Evolutionary conservation across 2,797 vertebrate genomes (phyloP).

Genomic region (Girardinus metallicus): DNA sequence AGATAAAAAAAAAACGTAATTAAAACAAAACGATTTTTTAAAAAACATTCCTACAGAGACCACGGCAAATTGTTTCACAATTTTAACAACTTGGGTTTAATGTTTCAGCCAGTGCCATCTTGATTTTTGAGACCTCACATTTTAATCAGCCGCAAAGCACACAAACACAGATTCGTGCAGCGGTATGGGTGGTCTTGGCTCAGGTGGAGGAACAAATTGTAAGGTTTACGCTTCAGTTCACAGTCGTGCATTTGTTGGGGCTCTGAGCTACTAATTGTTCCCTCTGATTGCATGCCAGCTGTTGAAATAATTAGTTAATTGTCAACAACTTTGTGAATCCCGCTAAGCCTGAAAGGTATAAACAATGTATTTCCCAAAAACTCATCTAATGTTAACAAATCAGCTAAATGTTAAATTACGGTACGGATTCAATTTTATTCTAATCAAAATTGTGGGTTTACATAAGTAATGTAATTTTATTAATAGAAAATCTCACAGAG

Average conservation of each 20-base stretch:
- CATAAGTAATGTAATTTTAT: not conserved
- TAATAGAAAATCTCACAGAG: not conserved
- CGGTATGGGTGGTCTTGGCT: not conserved
- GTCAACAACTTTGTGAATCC: not conserved
- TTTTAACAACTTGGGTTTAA: not conserved
- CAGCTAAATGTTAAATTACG: not conserved
- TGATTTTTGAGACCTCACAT: not conserved
- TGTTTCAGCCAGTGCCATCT: not conserved
- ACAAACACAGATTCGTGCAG: not conserved
- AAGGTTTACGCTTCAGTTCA: not conserved
- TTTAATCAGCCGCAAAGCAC: not conserved
- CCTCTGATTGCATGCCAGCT: not conserved
- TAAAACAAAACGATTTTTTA: not conserved
- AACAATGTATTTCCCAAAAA: not conserved
- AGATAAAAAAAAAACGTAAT: not conserved
- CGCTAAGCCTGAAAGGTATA: not conserved
- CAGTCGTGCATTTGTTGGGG: not conserved
- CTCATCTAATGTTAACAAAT: not conserved
- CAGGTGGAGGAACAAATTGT: not conserved
- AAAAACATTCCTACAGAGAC: not conserved
- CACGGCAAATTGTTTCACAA: not conserved
- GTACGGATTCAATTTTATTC: not conserved
- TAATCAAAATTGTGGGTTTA: not conserved
- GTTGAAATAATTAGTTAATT: not conserved
- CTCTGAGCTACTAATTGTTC: not conserved